Evolutionary conservation across 1,140 invertebrate genomes (phyloP), one percentile per base, ranked within the genome.

Genomic region (Drosophila pectinifera): DNA sequence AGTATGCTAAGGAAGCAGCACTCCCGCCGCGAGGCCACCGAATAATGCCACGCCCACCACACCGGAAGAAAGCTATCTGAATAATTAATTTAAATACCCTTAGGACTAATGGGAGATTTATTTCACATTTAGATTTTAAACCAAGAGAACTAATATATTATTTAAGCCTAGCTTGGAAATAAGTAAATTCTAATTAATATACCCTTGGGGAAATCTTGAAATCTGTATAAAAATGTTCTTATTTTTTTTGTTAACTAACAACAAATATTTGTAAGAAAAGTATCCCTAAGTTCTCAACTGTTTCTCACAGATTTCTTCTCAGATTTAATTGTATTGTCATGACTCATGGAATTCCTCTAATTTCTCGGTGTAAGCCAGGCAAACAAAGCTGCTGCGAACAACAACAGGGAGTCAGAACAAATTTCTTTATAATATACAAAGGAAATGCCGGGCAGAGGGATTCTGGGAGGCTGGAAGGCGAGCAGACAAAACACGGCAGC

Each of bases 381-480:
- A 24, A 51, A 51, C 59, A 51, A 51, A 34, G 26, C 51, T 56
- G 38, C 53, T 63, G 26, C 6, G 5, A 55, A 46, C 36, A 80
- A 77, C 72, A 76, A 61, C 24, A 72, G 57, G 31, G 58, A 65
- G 38, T 31, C 42, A 55, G 51, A 76, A 79, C 83, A 86, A 86
- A 86, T 86, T 88, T 86, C 82, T 86, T 86, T 88, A 88, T 86
- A 86, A 86, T 86, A 88, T 86, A 88, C 82, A 86, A 86, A 86
- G 82, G 79, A 88, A 86, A 83, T 83, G 79, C 82, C 82, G 65
- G 68, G 75, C 82, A 68, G 69, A 76, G 73, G 79, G 62, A n/a
- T n/a, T n/a, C n/a, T n/a, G n/a, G n/a, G n/a, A n/a, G n/a, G n/a
- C n/a, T n/a, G n/a, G n/a, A n/a, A n/a, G n/a, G n/a, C n/a, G n/a